A percentile compares a stretch with the other conserved stretches of the same genome.
Evolutionary conservation across 2,113 vertebrate genomes (phyloP).

Genomic region (Coregonus clupeaformis): DNA sequence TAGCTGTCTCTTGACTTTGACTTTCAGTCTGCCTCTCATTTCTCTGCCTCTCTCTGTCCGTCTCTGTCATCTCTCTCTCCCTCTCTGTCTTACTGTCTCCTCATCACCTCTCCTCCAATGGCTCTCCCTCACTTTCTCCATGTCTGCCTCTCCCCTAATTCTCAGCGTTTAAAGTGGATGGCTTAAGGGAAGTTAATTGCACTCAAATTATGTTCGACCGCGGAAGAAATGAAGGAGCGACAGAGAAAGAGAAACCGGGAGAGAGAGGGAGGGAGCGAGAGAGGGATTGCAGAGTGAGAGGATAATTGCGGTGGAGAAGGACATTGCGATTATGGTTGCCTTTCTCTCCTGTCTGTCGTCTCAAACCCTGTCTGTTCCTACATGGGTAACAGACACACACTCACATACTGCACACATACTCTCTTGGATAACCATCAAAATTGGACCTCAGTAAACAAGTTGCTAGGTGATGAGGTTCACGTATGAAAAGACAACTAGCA

Average conservation of each 20-base stretch:
- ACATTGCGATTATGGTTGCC: constrained; percentile 63
- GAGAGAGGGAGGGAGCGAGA: constrained; percentile 22
- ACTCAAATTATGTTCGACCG: constrained; percentile 83
- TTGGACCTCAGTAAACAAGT: constrained; percentile 55
- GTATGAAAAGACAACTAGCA: not conserved
- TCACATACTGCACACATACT: too few relatives aligned
- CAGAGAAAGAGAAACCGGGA: constrained; percentile 2
- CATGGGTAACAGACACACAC: too few relatives aligned
- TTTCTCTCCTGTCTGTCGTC: constrained; percentile 21
- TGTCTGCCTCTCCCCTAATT: constrained; percentile 72
- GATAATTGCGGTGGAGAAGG: constrained; percentile 71
- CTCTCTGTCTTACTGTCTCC: constrained; percentile 6
- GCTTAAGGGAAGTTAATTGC: constrained; percentile 84
- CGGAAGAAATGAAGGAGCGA: constrained; percentile 68
- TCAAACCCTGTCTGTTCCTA: constrained; percentile 22
- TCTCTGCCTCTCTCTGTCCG: constrained; percentile 10
- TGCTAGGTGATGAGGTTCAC: constrained; percentile 53
- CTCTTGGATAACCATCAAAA: constrained; percentile 9
- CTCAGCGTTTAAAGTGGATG: constrained; percentile 73
- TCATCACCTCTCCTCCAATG: too few relatives aligned
- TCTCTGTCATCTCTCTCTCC: not conserved
- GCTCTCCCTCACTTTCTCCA: constrained; percentile 18
- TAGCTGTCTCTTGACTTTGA: constrained; percentile 35
- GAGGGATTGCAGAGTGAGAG: constrained; percentile 51
- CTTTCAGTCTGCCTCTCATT: too few relatives aligned